Evolutionary conservation across 1,140 invertebrate genomes (phyloP).

Genomic region (Zaprionus tsacasi): DNA sequence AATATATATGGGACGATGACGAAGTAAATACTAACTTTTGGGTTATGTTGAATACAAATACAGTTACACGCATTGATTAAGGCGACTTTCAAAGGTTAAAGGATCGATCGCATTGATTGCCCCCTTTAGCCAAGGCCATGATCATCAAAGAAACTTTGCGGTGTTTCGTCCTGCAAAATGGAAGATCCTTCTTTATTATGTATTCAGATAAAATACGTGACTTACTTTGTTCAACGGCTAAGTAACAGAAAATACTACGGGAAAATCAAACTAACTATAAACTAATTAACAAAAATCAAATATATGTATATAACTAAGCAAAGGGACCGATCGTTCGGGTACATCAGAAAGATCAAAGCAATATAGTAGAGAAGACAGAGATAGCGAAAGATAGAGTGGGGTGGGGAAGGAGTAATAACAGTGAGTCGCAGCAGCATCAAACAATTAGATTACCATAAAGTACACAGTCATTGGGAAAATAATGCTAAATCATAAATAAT

Average conservation of each 20-base stretch:
- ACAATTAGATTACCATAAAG: constrained; percentile 52
- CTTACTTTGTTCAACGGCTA: constrained; percentile 16
- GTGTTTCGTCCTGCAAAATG: constrained; percentile 98
- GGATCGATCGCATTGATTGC: constrained; percentile 17
- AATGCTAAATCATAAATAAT: constrained; percentile 9
- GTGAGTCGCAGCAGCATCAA: constrained; percentile 36
- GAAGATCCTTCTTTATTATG: constrained; percentile 67
- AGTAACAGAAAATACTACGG: constrained; percentile 13
- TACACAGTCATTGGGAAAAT: constrained; percentile 2
- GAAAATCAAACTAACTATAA: constrained; percentile 15
- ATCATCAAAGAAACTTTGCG: constrained; percentile 99
- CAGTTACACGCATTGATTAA: constrained; percentile 62
- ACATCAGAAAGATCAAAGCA: constrained; percentile 22
- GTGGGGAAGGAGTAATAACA: constrained; percentile 13
- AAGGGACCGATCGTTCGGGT: constrained; percentile 13
- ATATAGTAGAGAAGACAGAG: constrained; percentile 21
- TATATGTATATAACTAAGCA: constrained; percentile 9
- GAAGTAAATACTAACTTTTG: constrained; percentile 48
- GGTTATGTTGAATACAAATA: constrained; percentile 62
- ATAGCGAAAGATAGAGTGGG: constrained; percentile 26
- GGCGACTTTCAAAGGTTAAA: constrained; percentile 67
- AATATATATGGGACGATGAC: constrained; percentile 42
- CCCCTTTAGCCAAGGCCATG: constrained; percentile 95
- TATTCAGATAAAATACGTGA: constrained; percentile 40
- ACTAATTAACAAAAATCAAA: neutral